A percentile compares a stretch with the other conserved stretches of the same genome.
Conservation (phyloP, 2,113 vertebrate genomes). For the Etheostoma cragini region DNA sequence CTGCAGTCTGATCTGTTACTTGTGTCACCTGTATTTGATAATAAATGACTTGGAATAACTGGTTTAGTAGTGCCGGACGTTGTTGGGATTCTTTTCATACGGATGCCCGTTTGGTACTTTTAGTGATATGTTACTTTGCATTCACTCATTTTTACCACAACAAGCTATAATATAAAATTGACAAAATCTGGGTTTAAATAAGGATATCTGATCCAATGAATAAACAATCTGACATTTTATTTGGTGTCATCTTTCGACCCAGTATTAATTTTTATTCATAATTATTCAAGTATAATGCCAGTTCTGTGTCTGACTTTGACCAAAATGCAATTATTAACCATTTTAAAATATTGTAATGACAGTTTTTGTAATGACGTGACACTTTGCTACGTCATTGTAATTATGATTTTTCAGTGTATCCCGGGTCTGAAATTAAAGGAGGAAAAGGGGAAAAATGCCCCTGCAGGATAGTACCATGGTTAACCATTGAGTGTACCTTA, state of each 20-base stretch:
- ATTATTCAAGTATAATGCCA: too few species aligned
- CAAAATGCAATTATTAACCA: background rate
- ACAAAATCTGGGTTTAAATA: background rate
- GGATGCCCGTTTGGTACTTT: background rate
- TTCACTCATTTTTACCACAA: background rate
- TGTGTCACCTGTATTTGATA: slow-evolving; percentile 25
- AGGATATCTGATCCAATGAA: background rate
- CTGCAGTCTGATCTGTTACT: slow-evolving; percentile 6
- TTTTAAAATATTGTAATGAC: too few species aligned
- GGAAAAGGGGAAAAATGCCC: too few species aligned
- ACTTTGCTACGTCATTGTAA: too few species aligned
- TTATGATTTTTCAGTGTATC: too few species aligned
- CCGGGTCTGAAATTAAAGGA: too few species aligned
- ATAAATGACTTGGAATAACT: slow-evolving; percentile 17
- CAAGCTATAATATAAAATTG: background rate
- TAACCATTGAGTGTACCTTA: background rate
- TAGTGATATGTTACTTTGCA: background rate
- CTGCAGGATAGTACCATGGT: background rate
- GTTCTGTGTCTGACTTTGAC: background rate
- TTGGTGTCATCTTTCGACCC: background rate
- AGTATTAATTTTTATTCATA: background rate
- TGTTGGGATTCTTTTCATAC: slow-evolving; percentile 6
- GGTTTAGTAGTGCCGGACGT: background rate
- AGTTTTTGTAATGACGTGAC: too few species aligned
- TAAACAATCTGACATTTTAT: background rate